These are phyloP conservation scores for Crenichthys baileyi DNA, from an alignment of 2,797 vertebrate species.

Conservation along the genomic window DNA sequence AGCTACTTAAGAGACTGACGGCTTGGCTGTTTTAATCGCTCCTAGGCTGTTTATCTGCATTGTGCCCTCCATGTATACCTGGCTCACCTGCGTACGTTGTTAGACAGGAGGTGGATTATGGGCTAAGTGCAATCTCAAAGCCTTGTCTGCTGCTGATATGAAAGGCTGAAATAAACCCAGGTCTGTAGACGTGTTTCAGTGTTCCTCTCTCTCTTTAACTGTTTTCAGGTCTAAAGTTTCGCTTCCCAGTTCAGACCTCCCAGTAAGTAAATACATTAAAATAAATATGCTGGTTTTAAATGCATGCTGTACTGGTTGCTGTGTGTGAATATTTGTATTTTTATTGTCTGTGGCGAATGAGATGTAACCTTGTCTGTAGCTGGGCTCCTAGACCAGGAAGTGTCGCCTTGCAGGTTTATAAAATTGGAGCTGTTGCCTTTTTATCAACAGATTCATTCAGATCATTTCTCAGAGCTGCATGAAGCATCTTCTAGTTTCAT, in stretches of 20 bases:
- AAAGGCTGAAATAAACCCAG: too few relatives aligned
- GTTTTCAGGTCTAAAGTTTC: too few relatives aligned
- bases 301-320: too few relatives aligned
- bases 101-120: conserved; percentile 47
- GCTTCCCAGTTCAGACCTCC: too few relatives aligned
- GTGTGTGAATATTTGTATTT: conserved; percentile 6
- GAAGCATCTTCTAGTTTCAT: too few relatives aligned
- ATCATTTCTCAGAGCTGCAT: too few relatives aligned
- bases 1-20: conserved; percentile 70
- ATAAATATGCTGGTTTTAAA: too few relatives aligned
- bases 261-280: too few relatives aligned
- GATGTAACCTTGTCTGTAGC: conserved; percentile 29
- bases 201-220: too few relatives aligned
- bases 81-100: conserved; percentile 37
- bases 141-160: too few relatives aligned
- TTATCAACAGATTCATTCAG: conserved; percentile 5
- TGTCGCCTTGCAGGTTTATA: conserved; percentile 24
- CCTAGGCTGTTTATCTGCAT: conserved; percentile 55
- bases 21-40: conserved; percentile 71
- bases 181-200: too few relatives aligned
- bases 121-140: neutral
- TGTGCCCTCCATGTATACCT: conserved; percentile 44
- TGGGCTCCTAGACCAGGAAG: conserved; percentile 12
- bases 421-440: conserved; percentile 32
- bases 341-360: conserved; percentile 5